A percentile compares a stretch with the other conserved stretches of the same genome.
phyloP scores from a whole-genome alignment of 2,888 invertebrate genomes.

The Blera fallax region DNA sequence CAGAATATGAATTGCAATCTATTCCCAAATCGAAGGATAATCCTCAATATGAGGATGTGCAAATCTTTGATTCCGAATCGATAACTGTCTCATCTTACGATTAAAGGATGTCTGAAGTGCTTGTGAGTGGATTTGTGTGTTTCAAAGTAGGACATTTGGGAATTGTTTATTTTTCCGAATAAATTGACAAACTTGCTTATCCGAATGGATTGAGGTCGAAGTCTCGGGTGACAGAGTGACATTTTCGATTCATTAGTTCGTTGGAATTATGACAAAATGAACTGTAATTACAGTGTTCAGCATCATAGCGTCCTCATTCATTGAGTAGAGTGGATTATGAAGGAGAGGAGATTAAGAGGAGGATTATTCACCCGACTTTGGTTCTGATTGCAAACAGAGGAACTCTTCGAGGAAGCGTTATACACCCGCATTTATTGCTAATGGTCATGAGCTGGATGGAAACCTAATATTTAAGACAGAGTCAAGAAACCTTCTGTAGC shows the following conservation, averaged over 20 bases:
- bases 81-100: constrained; percentile 52
- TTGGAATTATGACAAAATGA: constrained; percentile 7
- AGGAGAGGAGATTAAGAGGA: too few species aligned
- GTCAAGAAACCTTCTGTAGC: too few species aligned
- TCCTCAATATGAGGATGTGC: constrained; percentile 38
- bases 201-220: not conserved
- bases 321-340: not conserved
- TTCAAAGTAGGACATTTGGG: constrained; percentile 63
- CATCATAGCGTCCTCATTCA: not conserved
- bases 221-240: constrained; percentile 6
- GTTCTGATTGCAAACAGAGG: too few species aligned
- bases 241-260: constrained; percentile 37
- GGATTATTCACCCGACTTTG: too few species aligned
- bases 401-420: too few species aligned
- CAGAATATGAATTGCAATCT: not conserved
- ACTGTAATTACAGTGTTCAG: not conserved
- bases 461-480: too few species aligned
- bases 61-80: constrained; percentile 57
- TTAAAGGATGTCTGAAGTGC: not conserved
- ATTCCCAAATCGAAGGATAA: constrained; percentile 42
- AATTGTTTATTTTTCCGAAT: constrained; percentile 26
- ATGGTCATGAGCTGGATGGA: too few species aligned
- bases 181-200: not conserved
- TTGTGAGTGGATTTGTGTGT: constrained; percentile 16
- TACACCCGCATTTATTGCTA: too few species aligned